phyloP scores from a whole-genome alignment of 2,797 vertebrate species.

The Crypturellus tataupa region DNA sequence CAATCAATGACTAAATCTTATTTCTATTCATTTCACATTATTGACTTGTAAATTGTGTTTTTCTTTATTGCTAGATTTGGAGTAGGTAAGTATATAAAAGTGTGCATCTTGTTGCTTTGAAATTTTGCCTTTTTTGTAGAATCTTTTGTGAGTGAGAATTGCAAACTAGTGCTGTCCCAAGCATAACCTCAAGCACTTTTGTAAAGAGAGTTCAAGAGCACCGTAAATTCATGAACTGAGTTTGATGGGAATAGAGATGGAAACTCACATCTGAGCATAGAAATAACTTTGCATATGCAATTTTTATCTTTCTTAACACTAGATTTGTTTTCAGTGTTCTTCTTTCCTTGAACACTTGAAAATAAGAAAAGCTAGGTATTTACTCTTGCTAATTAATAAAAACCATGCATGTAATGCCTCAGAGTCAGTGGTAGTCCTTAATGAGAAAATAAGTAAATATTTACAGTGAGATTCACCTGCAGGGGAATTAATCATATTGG shows the following conservation, averaged over 20 bases:
- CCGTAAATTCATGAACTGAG: background rate
- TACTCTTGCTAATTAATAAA: background rate
- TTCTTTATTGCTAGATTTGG: background rate
- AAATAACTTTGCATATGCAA: background rate
- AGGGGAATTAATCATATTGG: background rate
- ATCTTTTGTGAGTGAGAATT: background rate
- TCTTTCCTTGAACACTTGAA: background rate
- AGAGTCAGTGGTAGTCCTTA: background rate
- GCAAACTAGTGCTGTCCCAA: too few relatives aligned
- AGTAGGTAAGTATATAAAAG: background rate
- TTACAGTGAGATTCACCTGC: background rate
- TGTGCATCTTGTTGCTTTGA: background rate
- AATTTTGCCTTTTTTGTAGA: background rate
- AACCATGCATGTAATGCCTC: background rate
- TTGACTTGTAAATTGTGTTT: background rate
- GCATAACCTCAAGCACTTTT: background rate
- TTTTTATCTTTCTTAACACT: background rate
- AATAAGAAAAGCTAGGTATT: background rate
- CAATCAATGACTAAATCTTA: background rate
- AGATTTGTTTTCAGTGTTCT: background rate
- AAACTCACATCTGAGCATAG: background rate
- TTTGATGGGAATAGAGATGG: background rate
- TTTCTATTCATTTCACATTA: background rate
- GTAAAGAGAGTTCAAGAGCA: background rate
- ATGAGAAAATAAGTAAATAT: background rate